phyloP scores from a whole-genome alignment of 2,888 invertebrate genomes.

The Eugnorisma glareosa region DNA sequence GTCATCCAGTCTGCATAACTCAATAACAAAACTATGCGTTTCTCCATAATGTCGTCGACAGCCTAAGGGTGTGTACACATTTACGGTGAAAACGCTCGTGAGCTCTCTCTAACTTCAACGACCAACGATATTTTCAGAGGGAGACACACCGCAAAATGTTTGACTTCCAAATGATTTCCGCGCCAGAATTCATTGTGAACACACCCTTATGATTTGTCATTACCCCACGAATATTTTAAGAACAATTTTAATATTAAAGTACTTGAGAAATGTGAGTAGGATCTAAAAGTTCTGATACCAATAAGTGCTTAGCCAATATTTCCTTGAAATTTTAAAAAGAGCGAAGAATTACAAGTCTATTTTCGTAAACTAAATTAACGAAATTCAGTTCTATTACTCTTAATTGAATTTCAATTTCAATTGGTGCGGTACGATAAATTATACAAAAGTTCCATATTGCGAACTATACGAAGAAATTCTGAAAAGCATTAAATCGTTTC shows the following conservation, averaged over 20 bases:
- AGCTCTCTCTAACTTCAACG: neutral
- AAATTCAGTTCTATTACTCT: slow-evolving; percentile 19
- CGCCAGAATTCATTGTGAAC: slow-evolving; percentile 12
- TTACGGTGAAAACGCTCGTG: neutral
- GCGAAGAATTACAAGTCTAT: neutral
- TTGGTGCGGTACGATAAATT: slow-evolving; percentile 22
- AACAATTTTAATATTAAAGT: slow-evolving; percentile 63
- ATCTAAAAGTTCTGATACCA: slow-evolving; percentile 19
- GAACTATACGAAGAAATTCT: slow-evolving; percentile 67
- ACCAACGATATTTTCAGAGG: neutral
- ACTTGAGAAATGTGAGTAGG: slow-evolving; percentile 7
- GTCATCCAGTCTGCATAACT: slow-evolving; percentile 85
- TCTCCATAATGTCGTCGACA: slow-evolving; percentile 67
- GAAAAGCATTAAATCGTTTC: slow-evolving; percentile 66
- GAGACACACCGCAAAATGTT: too few relatives aligned
- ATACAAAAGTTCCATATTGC: slow-evolving; percentile 37
- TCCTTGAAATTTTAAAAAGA: slow-evolving; percentile 16
- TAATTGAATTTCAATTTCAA: slow-evolving; percentile 28
- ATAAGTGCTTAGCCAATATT: slow-evolving; percentile 33
- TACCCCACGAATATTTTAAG: slow-evolving; percentile 65
- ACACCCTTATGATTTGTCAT: slow-evolving; percentile 71
- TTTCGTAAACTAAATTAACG: slow-evolving; percentile 15
- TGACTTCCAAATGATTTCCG: neutral
- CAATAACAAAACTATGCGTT: slow-evolving; percentile 87
- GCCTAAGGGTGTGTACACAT: slow-evolving; percentile 44